Evolutionary conservation across 2,113 vertebrate species (phyloP), one percentile per base, ranked within the genome.

Genomic region (Cromileptes altivelis): DNA sequence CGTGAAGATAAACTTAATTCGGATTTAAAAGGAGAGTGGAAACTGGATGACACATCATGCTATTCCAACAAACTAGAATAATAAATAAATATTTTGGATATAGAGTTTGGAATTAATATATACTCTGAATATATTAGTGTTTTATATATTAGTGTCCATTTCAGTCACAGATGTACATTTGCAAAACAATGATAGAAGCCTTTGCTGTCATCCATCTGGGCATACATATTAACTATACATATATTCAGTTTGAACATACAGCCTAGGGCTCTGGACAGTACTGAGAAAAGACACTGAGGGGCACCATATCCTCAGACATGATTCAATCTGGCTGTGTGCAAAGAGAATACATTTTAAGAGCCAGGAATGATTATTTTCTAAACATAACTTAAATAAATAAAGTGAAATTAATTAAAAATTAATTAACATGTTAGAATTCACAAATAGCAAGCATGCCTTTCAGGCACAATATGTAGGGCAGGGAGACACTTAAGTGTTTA

Each of bases 231-330:
- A 67, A 47, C 2, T 18, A 40, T 53, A 18, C 42, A 13, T 61
- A 45, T 40, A 67, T 75, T 40, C 15, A 79, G 7, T 55, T 23
- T 72, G 17, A 71, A 49, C 27, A 49, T 70, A 30, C 23, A 13
- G 52, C 23, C 25, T 69, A 50, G 64, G 61, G 52, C 67, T 71
- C 14, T 58, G 33, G 70, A 49, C 70, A 88, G 55, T 92, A 91
- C 91, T 75, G 75, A 60, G 33, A 70, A 25, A 82, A 47, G 64
- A 88, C 91, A 94, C 82, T 63, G 62, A 82, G 90, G 90, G 94
- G 89, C 84, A 82, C 92, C 84, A 93, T 70, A 70, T 70, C 49
- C 77, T 50, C 27, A 69, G 17, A 27, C 53, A 85, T 72, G 62
- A 50, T 52, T 86, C 57, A 45, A 33, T 79, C 27, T 78, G 50